Evolutionary conservation across 2,888 invertebrate species (phyloP), one percentile per base, ranked within the genome.

Genomic region (Drosophila atripex): DNA sequence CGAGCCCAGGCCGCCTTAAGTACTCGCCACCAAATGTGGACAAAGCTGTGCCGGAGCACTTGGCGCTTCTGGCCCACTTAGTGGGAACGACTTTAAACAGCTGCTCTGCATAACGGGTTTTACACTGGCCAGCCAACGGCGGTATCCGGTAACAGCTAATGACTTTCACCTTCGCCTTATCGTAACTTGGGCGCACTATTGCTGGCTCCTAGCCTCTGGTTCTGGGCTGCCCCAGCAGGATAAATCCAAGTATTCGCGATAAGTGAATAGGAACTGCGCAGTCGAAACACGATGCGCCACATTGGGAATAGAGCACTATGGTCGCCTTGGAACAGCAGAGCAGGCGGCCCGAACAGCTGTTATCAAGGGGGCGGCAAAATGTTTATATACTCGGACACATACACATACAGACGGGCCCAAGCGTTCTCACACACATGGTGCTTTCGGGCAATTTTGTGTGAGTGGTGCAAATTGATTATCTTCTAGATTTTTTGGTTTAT

Each of bases 121-220:
- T 47, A 21, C 53, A 46, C 41, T 41, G 52, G 45, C 53, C 49
- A 45, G 28, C 60, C 18, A 41, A 11, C 39, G 39, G 39, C 9
- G 35, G 35, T 45, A 45, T 59, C 43, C 49, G 49, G 56, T 65
- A 76, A 47, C 77, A 77, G 87, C 78, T 77, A 85, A 73, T 80
- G 78, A 84, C 84, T 84, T 84, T 84, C 85, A 84, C 84, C 86
- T 84, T 86, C 84, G 76, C 82, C 76, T 77, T 86, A 23, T 23
- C 21, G 21, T 3, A 3, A 4, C 21, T 23, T 23, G 0, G 21
- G 21, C 3, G 84, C 66, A 45, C 35, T 9, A 4, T 4, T 9
- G 41, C 18, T 41, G 18, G 8, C 38, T 28, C 11, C 39, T 49
- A 49, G n/a, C 47, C 18, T 18, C 18, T 18, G 32, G 45, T 14